A percentile compares a stretch with the other conserved stretches of the same genome.
These are phyloP conservation scores for Hyles euphorbiae DNA, from an alignment of 1,140 invertebrate species.

Conservation along the genomic window DNA sequence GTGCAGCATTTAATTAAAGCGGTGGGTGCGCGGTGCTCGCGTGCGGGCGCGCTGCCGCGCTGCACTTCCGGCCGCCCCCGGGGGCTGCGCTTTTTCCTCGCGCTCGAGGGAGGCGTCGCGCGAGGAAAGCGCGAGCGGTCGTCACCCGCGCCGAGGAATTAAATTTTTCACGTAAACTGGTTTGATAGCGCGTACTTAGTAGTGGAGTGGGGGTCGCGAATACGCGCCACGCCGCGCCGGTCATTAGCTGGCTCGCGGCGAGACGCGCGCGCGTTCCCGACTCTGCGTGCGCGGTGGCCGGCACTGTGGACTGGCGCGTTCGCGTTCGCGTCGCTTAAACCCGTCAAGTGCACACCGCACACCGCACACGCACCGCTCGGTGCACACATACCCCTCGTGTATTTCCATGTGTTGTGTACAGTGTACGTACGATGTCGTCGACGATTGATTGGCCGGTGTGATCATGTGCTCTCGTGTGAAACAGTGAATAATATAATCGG, in stretches of 20 bases:
- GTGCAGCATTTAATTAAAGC: slow-evolving; percentile 68
- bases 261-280: slow-evolving; percentile 55
- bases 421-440: slow-evolving; percentile 8
- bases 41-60: slow-evolving; percentile 54
- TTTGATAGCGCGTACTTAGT: slow-evolving; percentile 62
- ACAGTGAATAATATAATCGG: slow-evolving; percentile 3
- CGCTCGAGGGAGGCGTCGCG: slow-evolving; percentile 39
- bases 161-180: slow-evolving; percentile 74
- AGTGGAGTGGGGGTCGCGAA: slow-evolving; percentile 68
- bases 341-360: slow-evolving; percentile 1
- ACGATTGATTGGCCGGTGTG: slow-evolving; percentile 17
- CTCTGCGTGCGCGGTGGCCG: slow-evolving; percentile 30
- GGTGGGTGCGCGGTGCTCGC: slow-evolving; percentile 64
- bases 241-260: slow-evolving; percentile 61
- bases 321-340: slow-evolving; percentile 13
- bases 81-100: slow-evolving; percentile 64
- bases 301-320: neutral
- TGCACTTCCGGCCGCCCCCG: slow-evolving; percentile 65
- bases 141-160: slow-evolving; percentile 65
- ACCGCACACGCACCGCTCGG: slow-evolving; percentile 8
- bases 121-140: slow-evolving; percentile 68
- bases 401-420: slow-evolving; percentile 15
- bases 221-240: slow-evolving; percentile 49
- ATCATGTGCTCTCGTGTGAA: slow-evolving; percentile 19
- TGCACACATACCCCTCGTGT: slow-evolving; percentile 7